These are phyloP conservation scores for Nannoperca obscura DNA, from an alignment of 2,797 vertebrate genomes.

Conservation along the genomic window DNA sequence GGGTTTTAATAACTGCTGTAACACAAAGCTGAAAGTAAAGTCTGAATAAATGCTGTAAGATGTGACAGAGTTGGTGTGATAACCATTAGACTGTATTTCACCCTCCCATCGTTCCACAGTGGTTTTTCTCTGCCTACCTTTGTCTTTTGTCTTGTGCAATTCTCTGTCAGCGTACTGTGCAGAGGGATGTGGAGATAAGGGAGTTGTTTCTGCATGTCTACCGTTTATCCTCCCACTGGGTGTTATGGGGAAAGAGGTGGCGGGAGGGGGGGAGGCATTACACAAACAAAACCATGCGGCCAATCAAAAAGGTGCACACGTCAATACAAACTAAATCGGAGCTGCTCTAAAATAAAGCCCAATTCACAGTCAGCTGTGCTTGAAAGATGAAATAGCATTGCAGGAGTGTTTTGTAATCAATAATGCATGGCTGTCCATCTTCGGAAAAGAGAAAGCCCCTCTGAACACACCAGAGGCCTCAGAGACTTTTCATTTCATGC, in stretches of 20 bases:
- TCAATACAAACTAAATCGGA: conserved; percentile 42
- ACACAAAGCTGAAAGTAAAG: conserved; percentile 16
- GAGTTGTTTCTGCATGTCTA: conserved; percentile 67
- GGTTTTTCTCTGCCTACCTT: conserved; percentile 53
- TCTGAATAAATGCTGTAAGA: background rate
- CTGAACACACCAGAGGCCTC: conserved; percentile 82
- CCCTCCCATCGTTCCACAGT: conserved; percentile 39
- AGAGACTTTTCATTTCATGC: conserved; percentile 82
- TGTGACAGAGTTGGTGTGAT: conserved; percentile 26
- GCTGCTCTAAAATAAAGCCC: conserved; percentile 43
- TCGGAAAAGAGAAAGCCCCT: conserved; percentile 78
- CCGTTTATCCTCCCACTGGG: conserved; percentile 64
- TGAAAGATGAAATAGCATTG: conserved; percentile 79
- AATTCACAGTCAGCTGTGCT: conserved; percentile 58
- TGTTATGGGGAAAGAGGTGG: conserved; percentile 28
- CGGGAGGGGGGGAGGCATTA: background rate
- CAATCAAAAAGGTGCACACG: conserved; percentile 35
- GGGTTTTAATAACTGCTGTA: background rate
- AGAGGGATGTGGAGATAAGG: conserved; percentile 61
- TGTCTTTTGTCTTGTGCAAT: conserved; percentile 59
- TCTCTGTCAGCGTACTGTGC: conserved; percentile 38
- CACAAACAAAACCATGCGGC: conserved; percentile 47
- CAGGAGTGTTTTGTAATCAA: conserved; percentile 85
- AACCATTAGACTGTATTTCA: conserved; percentile 41
- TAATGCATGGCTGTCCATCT: conserved; percentile 84